Base-by-base conservation (phyloP, 2,113 vertebrate species). In the Coracopsis vasa region DNA sequence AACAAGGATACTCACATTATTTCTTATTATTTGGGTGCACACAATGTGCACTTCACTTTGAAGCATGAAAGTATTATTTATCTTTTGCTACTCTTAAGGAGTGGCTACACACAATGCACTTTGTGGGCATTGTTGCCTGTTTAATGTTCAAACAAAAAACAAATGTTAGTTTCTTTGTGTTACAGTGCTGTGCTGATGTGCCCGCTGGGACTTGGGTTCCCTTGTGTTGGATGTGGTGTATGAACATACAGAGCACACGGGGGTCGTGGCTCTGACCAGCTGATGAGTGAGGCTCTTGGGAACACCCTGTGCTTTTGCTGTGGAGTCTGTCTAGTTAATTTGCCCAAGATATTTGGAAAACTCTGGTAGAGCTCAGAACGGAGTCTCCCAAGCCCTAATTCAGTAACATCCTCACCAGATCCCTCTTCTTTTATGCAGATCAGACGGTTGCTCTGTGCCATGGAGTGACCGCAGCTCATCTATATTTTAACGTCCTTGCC, bases 51-150 rank as follows among this genome's bases (percentile, higher is more conserved):
- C 70, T 93, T 97, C 88, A 94, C 88, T 94, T 94, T 92, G 96
- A 97, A 91, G 91, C 96, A 96, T 95, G 95, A 94, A 94, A 60
- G 31, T 94, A 89, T 95, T 96, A 96, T 97, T 97, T 95, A 85
- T 96, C 88, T 94, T 97, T 92, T 73, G 65, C 73, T 72, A 2
- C 80, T 81, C 41, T 66, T 69, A 77, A 92, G 94, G 95, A 94
- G 95, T 50, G 88, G 88, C 80, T 89, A 53, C 73, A 79, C 69
- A 92, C 65, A 84, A 79, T 93, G 39, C 47, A 28, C 92, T 86
- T 45, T 29, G 70, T 91, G 66, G 72, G 62, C 92, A 91, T 87
- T 94, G 95, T 86, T 92, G 75, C 80, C 80, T 90, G 94, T 92
- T 96, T 93, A 89, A 92, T 92, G 91, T 92, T 94, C 94, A 97